Evolutionary conservation across 2,113 vertebrate species (phyloP).

Genomic region (Corynorhinus townsendii): DNA sequence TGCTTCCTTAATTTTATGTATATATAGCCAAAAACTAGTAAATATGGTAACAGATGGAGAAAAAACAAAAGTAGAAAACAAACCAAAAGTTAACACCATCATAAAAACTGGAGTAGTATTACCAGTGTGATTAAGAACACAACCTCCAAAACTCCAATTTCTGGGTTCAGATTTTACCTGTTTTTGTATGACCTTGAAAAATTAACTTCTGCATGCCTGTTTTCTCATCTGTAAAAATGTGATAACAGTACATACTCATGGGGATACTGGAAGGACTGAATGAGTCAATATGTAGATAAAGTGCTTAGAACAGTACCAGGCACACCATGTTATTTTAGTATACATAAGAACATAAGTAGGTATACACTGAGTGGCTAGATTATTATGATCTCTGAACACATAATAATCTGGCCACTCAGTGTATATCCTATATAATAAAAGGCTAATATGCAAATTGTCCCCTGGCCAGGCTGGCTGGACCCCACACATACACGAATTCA

Average conservation of each 20-base stretch:
- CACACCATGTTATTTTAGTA: background rate
- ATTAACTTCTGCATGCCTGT: background rate
- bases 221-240: background rate
- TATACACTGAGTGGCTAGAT: background rate
- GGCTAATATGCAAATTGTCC: no score
- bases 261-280: background rate
- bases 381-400: no score
- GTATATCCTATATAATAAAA: no score
- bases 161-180: background rate
- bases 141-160: background rate
- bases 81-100: background rate
- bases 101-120: background rate
- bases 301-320: background rate
- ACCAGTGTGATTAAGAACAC: background rate
- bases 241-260: background rate
- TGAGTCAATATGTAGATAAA: background rate
- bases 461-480: no score
- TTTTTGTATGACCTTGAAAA: background rate
- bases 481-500: no score
- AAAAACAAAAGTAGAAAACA: background rate
- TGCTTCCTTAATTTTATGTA: background rate
- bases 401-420: no score
- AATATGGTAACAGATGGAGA: background rate
- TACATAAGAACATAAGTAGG: background rate
- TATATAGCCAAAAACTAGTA: background rate